These are phyloP conservation scores for Antitype chi DNA, from an alignment of 2,888 invertebrate genomes.

Conservation along the genomic window DNA sequence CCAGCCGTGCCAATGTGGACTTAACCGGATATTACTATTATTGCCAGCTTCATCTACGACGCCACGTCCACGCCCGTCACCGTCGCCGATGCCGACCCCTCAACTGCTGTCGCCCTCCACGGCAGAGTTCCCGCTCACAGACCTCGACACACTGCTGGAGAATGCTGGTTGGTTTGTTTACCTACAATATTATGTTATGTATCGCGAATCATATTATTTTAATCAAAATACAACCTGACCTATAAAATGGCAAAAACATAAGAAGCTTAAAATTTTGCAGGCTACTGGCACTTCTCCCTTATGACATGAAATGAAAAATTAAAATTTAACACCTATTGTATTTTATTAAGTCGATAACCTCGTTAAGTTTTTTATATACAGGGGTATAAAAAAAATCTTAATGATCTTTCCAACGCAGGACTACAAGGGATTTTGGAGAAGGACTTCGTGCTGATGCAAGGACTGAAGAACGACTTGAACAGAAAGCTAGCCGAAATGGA, in stretches of 20 bases:
- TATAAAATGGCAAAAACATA: too few relatives aligned
- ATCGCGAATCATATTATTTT: too few relatives aligned
- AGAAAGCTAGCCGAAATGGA: slow-evolving; percentile 87
- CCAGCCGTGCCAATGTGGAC: too few relatives aligned
- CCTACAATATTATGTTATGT: neutral
- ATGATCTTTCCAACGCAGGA: slow-evolving; percentile 74
- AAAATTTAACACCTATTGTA: too few relatives aligned
- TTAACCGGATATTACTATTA: neutral
- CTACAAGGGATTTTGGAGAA: slow-evolving; percentile 85
- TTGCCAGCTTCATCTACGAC: slow-evolving; percentile 46
- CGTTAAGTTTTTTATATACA: too few relatives aligned
- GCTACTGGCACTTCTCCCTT: too few relatives aligned
- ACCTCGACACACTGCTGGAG: slow-evolving; percentile 80
- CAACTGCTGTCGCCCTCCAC: slow-evolving; percentile 70
- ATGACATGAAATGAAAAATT: too few relatives aligned
- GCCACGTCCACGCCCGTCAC: slow-evolving; percentile 56
- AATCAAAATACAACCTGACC: too few relatives aligned
- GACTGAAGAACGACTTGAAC: slow-evolving; percentile 88
- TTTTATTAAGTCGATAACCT: too few relatives aligned
- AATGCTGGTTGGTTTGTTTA: slow-evolving; percentile 79
- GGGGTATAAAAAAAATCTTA: too few relatives aligned
- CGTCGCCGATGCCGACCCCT: slow-evolving; percentile 63
- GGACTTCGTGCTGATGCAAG: slow-evolving; percentile 86
- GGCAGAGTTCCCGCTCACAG: slow-evolving; percentile 70
- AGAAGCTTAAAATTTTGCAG: too few relatives aligned